Conservation (phyloP, 53 echinoderm and acorn worm genomes). For the Astropecten irregularis region DNA sequence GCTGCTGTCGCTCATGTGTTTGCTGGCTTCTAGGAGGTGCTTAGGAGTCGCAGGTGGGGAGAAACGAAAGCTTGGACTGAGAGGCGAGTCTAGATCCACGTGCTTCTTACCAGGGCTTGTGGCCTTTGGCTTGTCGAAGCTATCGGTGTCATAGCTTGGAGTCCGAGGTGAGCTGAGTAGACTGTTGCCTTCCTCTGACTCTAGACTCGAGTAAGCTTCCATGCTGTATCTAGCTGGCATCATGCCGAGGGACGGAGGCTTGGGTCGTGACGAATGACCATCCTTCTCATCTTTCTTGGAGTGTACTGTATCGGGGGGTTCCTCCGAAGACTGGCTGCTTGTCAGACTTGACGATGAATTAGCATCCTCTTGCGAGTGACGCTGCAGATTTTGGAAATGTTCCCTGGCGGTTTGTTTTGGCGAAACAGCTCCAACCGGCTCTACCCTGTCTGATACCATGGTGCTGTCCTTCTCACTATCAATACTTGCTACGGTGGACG, state of each 20-base stretch:
- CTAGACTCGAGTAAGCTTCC: constrained; percentile 40
- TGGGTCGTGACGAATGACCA: constrained; percentile 41
- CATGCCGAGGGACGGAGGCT: constrained; percentile 43
- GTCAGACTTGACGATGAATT: constrained; percentile 42
- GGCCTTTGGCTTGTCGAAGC: constrained; percentile 72
- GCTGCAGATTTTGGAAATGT: background rate
- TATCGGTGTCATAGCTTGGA: constrained; percentile 56
- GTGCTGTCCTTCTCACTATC: background rate
- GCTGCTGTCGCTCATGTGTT: constrained; percentile 70
- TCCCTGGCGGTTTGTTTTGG: background rate
- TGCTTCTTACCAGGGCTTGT: constrained; percentile 64
- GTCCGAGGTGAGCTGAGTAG: constrained; percentile 81
- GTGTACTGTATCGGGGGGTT: constrained; percentile 36
- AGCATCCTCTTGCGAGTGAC: constrained; percentile 23
- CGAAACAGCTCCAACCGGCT: background rate
- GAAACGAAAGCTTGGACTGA: constrained; percentile 80
- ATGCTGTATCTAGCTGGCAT: constrained; percentile 11
- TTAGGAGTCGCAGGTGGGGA: constrained; percentile 90
- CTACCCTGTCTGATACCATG: background rate
- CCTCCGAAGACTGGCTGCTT: constrained; percentile 41
- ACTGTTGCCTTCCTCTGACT: constrained; percentile 57
- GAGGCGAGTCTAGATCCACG: constrained; percentile 68
- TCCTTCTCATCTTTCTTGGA: constrained; percentile 3
- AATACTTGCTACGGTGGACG: background rate
- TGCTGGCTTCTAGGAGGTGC: constrained; percentile 65